A percentile compares a stretch with the other conserved stretches of the same genome.
Evolutionary conservation across 2,888 invertebrate species (phyloP).

Genomic region (Alviniconcha strummeri): DNA sequence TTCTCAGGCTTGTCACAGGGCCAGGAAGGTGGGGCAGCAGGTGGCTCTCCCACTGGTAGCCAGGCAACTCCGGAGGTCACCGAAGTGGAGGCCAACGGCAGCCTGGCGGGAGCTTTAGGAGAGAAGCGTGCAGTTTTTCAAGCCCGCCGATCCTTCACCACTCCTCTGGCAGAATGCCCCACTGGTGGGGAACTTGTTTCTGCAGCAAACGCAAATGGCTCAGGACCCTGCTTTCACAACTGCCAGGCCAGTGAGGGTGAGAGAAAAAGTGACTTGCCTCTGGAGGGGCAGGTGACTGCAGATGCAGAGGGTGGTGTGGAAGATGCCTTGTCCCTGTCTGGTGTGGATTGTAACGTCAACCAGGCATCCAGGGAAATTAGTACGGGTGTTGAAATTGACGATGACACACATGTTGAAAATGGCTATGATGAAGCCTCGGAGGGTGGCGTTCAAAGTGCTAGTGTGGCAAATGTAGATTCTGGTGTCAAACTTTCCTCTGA

Average conservation of each 20-base stretch:
- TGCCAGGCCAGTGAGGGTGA: no score
- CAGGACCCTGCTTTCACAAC: no score
- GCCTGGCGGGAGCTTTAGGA: background rate
- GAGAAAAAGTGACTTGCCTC: no score
- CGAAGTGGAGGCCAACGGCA: background rate
- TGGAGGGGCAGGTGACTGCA: no score
- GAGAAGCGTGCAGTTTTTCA: constrained; percentile 31
- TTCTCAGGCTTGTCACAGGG: constrained; percentile 43
- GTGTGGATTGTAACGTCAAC: background rate
- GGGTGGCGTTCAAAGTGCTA: constrained; percentile 2
- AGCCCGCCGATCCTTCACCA: constrained; percentile 37
- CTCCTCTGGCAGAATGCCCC: constrained; percentile 25
- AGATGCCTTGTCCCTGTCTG: constrained; percentile 24
- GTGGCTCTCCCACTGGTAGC: background rate
- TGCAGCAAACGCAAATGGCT: no score
- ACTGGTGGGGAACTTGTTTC: background rate
- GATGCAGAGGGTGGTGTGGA: background rate
- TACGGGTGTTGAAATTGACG: constrained; percentile 46
- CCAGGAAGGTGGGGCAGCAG: background rate
- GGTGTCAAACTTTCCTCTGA: constrained; percentile 5
- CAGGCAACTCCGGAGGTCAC: background rate
- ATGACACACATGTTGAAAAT: constrained; percentile 60
- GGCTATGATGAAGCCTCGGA: constrained; percentile 50
- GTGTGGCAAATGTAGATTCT: background rate
- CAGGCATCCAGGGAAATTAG: background rate